Base-by-base conservation (phyloP, 2,113 vertebrate species). In the Mesoclemmys tuberculata region DNA sequence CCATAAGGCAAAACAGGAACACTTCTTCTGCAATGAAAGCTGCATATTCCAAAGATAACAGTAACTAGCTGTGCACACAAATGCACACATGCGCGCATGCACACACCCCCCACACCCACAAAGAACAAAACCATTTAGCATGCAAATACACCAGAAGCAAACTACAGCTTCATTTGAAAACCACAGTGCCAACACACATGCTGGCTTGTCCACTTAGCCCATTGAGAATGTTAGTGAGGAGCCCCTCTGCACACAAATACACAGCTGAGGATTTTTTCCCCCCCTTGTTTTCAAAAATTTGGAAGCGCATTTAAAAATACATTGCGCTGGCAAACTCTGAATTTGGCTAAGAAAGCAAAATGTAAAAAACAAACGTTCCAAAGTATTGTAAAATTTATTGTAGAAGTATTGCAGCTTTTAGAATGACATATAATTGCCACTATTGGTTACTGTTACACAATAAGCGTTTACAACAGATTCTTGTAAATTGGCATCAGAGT, bases 361-460 rank as follows among this genome's bases (percentile, higher is more conserved):
- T 90, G 84, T 95, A 94, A 96, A 96, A 96, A 90, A 96, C 94
- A 95, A 90, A 94, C 75, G 61, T 97, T 98, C 97, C 97, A 98
- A 98, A 98, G 98, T 98, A 97, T 96, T 98, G 97, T 98, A 98
- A 98, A 98, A 98, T 98, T 98, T 98, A 98, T 98, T 98, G 98
- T 98, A 90, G 98, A 98, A 98, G 98, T 98, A 98, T 98, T 98
- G 98, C 97, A 98, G 98, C 97, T 98, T 98, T 98, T 97, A 97
- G 97, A 97, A 98, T 93, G 97, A 96, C 98, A 94, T 97, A 98
- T 97, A 98, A 98, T 96, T 97, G 97, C 98, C 98, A 98, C 97
- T 96, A 97, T 93, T 0, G 84, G 95, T 98, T 98, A 98, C 95
- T 86, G 97, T 96, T 97, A 98, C 98, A 98, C 97, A 98, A 98